phyloP scores from a whole-genome alignment of 2,888 invertebrate species.

The Drosophila formosana region DNA sequence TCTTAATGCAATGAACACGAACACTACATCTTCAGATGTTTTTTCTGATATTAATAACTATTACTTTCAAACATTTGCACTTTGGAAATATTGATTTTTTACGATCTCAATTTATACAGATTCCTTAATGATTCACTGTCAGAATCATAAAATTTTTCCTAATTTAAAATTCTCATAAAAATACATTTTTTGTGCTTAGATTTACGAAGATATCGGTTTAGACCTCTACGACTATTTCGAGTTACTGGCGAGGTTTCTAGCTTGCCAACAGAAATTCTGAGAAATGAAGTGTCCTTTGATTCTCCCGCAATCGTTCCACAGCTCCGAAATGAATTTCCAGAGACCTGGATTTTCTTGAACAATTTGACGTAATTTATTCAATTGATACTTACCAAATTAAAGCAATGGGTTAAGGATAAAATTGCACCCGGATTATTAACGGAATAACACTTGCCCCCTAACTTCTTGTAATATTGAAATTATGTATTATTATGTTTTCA shows the following conservation, averaged over 20 bases:
- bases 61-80: no score
- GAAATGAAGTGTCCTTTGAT: background rate
- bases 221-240: no score
- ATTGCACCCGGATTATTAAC: background rate
- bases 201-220: background rate
- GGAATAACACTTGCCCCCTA: background rate
- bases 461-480: conserved; percentile 17
- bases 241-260: background rate
- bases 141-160: no score
- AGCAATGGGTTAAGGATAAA: background rate
- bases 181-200: background rate
- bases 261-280: no score
- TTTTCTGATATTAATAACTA: no score
- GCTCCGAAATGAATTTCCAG: conserved; percentile 88
- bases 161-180: background rate
- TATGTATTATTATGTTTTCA: no score
- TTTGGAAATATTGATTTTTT: no score
- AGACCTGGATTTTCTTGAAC: conserved; percentile 89
- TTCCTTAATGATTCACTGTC: no score
- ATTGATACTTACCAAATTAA: background rate
- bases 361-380: conserved; percentile 29
- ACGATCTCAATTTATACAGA: no score
- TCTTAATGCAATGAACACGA: no score
- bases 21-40: no score
- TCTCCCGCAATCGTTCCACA: conserved; percentile 28